A percentile compares a stretch with the other conserved stretches of the same genome.
phyloP scores from a whole-genome alignment of 2,888 invertebrate species.

The Plagiodera versicolora region DNA sequence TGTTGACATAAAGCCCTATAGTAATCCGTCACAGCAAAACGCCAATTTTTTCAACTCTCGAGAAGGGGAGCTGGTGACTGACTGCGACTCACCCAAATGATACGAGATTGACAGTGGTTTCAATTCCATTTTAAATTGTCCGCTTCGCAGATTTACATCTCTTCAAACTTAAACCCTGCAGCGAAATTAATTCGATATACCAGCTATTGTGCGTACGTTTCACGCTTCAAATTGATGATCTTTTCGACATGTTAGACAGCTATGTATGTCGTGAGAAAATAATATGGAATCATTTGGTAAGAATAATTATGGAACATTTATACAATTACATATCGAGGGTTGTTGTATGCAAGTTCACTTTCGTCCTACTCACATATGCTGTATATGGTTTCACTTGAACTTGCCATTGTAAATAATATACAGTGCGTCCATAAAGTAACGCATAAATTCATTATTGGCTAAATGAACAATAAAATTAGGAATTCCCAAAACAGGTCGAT shows the following conservation, averaged over 20 bases:
- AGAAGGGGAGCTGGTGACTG: constrained; percentile 25
- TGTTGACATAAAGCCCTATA: constrained; percentile 55
- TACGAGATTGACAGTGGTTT: constrained; percentile 53
- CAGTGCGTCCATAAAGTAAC: no score
- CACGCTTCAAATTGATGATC: constrained; percentile 27
- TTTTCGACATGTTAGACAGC: constrained; percentile 30
- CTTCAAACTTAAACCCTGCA: constrained; percentile 49
- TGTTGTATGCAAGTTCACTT: no score
- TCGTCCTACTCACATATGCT: no score
- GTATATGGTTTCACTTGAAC: no score
- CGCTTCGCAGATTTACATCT: constrained; percentile 51
- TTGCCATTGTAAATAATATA: no score
- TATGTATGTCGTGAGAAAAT: constrained; percentile 19
- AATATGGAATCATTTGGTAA: not conserved
- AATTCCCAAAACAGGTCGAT: no score
- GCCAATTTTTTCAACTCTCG: constrained; percentile 49
- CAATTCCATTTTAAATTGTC: constrained; percentile 54
- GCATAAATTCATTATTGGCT: no score
- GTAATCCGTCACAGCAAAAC: constrained; percentile 54
- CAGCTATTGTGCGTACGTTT: constrained; percentile 34
- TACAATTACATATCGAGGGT: no score
- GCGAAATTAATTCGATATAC: constrained; percentile 48
- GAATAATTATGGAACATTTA: no score
- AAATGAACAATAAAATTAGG: no score
- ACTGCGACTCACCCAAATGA: constrained; percentile 48